Base-by-base conservation (phyloP, 2,113 vertebrate species). In the Corythoichthys intestinalis region DNA sequence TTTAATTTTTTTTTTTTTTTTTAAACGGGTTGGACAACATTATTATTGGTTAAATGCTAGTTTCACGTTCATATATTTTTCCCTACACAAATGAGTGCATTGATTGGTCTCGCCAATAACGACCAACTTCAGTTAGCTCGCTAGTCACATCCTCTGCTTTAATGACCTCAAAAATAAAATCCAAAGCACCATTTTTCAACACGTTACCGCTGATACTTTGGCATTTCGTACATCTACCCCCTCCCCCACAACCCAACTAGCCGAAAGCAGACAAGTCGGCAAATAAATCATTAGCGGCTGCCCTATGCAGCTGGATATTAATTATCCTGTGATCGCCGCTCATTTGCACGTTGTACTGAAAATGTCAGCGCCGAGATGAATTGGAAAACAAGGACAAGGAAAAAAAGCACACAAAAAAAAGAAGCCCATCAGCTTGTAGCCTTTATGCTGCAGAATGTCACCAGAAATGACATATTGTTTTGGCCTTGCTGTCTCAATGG, bases 301-400 rank as follows among this genome's bases (percentile, higher is more conserved):
- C 76, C 82, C 84, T 82, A 71, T 79, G 66, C 69, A 78, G 75
- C 79, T 65, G 71, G 78, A 77, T 84, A 84, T 90, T 87, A 87
- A 91, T 91, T 88, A 90, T 85, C 76, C 49, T 41, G 78, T 76
- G 83, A 81, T 83, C 82, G 83, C 82, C 81, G 64, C 86, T 89
- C 86, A 84, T 91, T 91, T 89, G 86, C 87, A 82, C 84, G 73
- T 63, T 84, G 88, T 85, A 86, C 83, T 82, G 84, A 90, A 90
- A 91, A 90, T 92, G 90, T 90, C 89, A 92, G 52, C 73, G 4
- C 49, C 66, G 76, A 86, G 83, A 91, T 88, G 76, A 88, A 90
- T 86, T 77, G 75, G 70, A 83, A 89, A 88, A 88, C 88, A 89
- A 89, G 61, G 44, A 34, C 5, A 3, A 47, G 11, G 37, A 28